phyloP scores from a whole-genome alignment of 37 sponge, comb jelly and placozoan genomes.

The Chondrilla cf. caribensis region DNA sequence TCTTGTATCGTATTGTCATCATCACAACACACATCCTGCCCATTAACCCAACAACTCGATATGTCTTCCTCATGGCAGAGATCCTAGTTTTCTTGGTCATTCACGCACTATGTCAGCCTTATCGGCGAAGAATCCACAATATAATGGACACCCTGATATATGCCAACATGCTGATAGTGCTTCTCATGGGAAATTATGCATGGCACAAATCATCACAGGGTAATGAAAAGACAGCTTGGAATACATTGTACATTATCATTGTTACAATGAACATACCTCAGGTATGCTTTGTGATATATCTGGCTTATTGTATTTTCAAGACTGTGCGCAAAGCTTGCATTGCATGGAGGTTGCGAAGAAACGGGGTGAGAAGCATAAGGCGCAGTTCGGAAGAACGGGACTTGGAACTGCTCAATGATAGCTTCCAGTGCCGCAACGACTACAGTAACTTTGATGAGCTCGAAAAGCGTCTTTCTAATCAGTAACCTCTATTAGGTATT shows the following conservation, averaged over 20 bases:
- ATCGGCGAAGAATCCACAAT: conserved; percentile 1
- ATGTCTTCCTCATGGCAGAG: neutral
- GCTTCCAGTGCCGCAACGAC: neutral
- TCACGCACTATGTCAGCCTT: conserved; percentile 9
- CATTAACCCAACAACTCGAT: neutral
- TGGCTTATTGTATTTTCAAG: neutral
- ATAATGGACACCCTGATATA: conserved; percentile 9
- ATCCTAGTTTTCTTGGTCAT: conserved; percentile 1
- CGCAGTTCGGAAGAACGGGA: conserved; percentile 11
- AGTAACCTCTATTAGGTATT: no score
- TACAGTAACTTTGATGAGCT: neutral
- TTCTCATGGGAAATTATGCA: neutral
- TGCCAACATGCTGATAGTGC: neutral
- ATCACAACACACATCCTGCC: neutral
- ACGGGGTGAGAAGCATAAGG: neutral
- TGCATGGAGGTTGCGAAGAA: neutral
- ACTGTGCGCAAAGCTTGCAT: neutral
- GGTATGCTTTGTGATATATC: neutral
- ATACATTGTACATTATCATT: neutral
- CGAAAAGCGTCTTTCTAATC: no score
- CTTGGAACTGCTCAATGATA: neutral
- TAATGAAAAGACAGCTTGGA: neutral
- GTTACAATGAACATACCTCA: conserved; percentile 10
- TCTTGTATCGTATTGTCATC: conserved; percentile 1
- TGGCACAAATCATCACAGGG: neutral